Base-by-base conservation (phyloP, 2,113 vertebrate genomes). In the Seriola dumerili region DNA sequence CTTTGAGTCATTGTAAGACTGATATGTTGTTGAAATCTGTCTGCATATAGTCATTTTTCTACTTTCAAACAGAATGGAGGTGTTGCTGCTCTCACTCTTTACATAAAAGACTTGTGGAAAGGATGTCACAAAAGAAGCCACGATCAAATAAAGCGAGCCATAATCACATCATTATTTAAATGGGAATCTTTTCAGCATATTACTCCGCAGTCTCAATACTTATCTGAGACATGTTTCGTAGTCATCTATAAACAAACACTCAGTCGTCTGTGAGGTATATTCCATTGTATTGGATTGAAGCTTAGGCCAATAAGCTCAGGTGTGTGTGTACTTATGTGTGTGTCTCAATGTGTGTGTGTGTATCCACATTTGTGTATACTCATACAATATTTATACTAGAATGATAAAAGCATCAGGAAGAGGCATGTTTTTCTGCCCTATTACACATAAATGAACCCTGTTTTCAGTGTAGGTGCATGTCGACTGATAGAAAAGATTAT, bases 81-180 rank as follows among this genome's bases (percentile, higher is more conserved):
- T 50, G 55, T 21, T 75, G 46, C 34, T 75, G 46, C 25, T 64
- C 23, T 70, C 46, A 62, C 36, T 13, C n/a, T 55, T 87, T 80
- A 84, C 76, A 82, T 78, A 64, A 87, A 82, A 82, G 62, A 58
- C 61, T 75, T 16, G 16, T 50, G 55, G 72, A 88, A 75, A 80
- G 7, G 57, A 73, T 75, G 73, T 77, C 74, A 77, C 66, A 78
- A 81, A 89, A 88, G 75, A 69, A 86, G 66, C 83, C 66, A 69
- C n/a, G 40, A 85, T 88, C 71, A 85, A 83, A 82, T 81, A 73
- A 72, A 78, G 46, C 19, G 6, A 81, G 74, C 74, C 63, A 64
- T 74, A 84, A 87, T 80, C 64, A 62, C 64, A 82, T 79, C 74
- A 78, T 34, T 46, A 55, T 90, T 80, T 82, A 75, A 89, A 86